Conservation (phyloP, 1,140 invertebrate species). For the Bactericera cockerelli region DNA sequence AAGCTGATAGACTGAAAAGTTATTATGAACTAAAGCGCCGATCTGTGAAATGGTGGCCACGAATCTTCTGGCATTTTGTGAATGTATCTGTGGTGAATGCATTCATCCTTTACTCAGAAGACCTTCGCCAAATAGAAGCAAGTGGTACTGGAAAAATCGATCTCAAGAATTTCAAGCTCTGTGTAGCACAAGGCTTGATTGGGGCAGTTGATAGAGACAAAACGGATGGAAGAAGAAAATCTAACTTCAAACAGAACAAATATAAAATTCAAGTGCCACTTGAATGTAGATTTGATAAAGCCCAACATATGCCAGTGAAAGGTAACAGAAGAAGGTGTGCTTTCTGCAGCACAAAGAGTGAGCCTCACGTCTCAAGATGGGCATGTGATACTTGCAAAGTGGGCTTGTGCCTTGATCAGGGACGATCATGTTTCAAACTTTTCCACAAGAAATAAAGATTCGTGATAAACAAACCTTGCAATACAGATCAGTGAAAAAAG, state of each 20-base stretch:
- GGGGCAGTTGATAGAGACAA: conserved; percentile 10
- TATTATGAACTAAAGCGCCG: conserved; percentile 27
- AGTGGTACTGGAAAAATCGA: conserved; percentile 9
- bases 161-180: neutral
- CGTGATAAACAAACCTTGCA: no score
- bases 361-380: conserved; percentile 2
- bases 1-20: conserved; percentile 26
- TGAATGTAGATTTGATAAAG: neutral
- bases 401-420: neutral
- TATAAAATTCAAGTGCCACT: neutral
- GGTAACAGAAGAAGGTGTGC: conserved; percentile 17
- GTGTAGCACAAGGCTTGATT: conserved; percentile 1
- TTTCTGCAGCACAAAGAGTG: conserved; percentile 19
- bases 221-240: conserved; percentile 14
- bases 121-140: conserved; percentile 9
- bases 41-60: conserved; percentile 28
- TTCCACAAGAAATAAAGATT: conserved; percentile 7
- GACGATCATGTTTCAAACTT: neutral
- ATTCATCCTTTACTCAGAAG: conserved; percentile 22
- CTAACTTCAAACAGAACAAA: conserved; percentile 14
- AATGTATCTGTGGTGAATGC: conserved; percentile 24
- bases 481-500: no score
- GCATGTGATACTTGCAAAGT: conserved; percentile 9
- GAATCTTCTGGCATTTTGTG: conserved; percentile 27
- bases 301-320: neutral